Conservation (phyloP, 2,888 invertebrate species). For the Drosophila buzzatii region DNA sequence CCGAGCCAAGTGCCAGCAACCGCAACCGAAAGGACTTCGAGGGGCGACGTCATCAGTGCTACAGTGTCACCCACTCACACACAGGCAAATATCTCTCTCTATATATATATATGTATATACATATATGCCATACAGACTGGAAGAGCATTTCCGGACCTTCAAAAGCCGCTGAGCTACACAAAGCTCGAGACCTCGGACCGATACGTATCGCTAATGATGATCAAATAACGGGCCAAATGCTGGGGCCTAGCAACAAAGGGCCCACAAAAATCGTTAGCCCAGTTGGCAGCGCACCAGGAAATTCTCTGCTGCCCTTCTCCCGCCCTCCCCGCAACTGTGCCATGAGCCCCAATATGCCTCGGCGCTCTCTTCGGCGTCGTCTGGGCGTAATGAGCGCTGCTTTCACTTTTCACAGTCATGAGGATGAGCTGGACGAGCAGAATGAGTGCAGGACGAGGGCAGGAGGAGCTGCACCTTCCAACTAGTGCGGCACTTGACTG, state of each 20-base stretch:
- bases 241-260: slow-evolving; percentile 46
- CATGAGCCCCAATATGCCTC: slow-evolving; percentile 43
- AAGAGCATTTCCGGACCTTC: slow-evolving; percentile 24
- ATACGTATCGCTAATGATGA: slow-evolving; percentile 80
- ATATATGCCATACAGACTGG: slow-evolving; percentile 23
- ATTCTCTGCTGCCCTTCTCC: slow-evolving; percentile 36
- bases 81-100: not conserved
- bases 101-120: not conserved
- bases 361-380: slow-evolving; percentile 31
- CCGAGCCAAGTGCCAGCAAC: slow-evolving; percentile 54
- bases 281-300: slow-evolving; percentile 74
- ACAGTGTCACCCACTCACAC: slow-evolving; percentile 37
- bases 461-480: slow-evolving; percentile 21
- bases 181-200: slow-evolving; percentile 52
- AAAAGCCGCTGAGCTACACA: slow-evolving; percentile 38
- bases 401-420: slow-evolving; percentile 49
- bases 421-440: not conserved
- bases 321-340: slow-evolving; percentile 44
- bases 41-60: slow-evolving; percentile 45
- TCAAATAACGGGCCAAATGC: slow-evolving; percentile 75
- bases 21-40: slow-evolving; percentile 32
- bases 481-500: slow-evolving; percentile 45
- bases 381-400: slow-evolving; percentile 68
- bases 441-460: slow-evolving; percentile 2
- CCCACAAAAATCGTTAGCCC: slow-evolving; percentile 75